These are phyloP conservation scores for Tauraco erythrolophus DNA, from an alignment of 2,113 vertebrate genomes.

Conservation along the genomic window DNA sequence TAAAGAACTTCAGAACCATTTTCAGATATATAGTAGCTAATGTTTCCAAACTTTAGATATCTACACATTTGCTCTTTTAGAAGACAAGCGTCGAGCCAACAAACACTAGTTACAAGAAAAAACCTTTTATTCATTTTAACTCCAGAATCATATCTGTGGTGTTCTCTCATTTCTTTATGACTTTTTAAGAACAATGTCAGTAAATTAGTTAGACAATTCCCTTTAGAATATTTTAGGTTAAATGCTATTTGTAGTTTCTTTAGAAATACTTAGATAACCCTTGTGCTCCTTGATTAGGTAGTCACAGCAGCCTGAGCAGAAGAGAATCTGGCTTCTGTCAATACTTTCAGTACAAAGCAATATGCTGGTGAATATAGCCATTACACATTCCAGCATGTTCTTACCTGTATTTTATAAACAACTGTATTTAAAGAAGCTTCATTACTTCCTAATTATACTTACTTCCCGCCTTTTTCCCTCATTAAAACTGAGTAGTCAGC, in stretches of 20 bases:
- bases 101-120: neutral
- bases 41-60: neutral
- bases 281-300: neutral
- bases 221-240: neutral
- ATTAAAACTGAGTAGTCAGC: conserved; percentile 34
- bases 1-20: neutral
- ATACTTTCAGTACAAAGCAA: neutral
- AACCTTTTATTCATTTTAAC: neutral
- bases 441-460: conserved; percentile 37
- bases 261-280: neutral
- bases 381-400: neutral
- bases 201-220: neutral
- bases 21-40: neutral
- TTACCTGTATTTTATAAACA: conserved; percentile 35
- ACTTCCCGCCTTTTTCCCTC: neutral
- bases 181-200: neutral
- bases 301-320: neutral
- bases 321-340: neutral
- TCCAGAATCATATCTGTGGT: neutral
- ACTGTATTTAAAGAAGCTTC: conserved; percentile 28
- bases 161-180: neutral
- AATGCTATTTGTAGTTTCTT: neutral
- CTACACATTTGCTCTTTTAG: neutral
- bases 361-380: neutral
- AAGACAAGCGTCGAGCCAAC: neutral